Base-by-base conservation (phyloP, 2,888 invertebrate species). In the Caradrina kadenii region DNA sequence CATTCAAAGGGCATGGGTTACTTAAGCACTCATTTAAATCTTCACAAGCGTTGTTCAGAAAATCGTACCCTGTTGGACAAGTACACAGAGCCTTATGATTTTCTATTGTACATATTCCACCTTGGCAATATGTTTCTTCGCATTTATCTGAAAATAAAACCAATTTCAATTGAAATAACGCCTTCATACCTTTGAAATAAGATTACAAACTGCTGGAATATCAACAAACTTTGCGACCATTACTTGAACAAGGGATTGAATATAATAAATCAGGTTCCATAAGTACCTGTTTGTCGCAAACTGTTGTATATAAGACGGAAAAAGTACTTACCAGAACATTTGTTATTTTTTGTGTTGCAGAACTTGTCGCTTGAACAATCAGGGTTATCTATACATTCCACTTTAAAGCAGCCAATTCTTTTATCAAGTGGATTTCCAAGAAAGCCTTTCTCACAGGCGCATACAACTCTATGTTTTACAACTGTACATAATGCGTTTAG, bases 331-430 rank as follows among this genome's bases (percentile, higher is more conserved):
- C 97, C 98, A 82, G 97, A 96, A 89, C 98, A 98, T 92, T 98
- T 98, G 90, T 98, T 98, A 61, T 96, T 97, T 83, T 96, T 96
- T 5, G 93, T 91, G 86, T 98, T 97, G 87, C 99, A 99, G 81
- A 97, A 97, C 91, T 97, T 98, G 76, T 98, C 97, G 45, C 88
- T 91, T 4, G 97, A 93, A 87, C 99, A 99, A 82, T 98, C 98
- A 50, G 96, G 96, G 88, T 98, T 96, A 54, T 96, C 96, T 1
- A 98, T 94, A 91, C 99, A 99, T 93, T 99, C 98, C 2, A 98
- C 99, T 93, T 98, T 98, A 90, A 98, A 98, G 88, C 98, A 99
- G 48, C 99, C 99, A 63, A 98, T 96, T 62, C 96, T 96, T 64
- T 96, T 94, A 86, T 98, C 98, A 66, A 96, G 96, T 6, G 98